Evolutionary conservation across 2,797 vertebrate species (phyloP).

Genomic region (Novumbra hubbsi): DNA sequence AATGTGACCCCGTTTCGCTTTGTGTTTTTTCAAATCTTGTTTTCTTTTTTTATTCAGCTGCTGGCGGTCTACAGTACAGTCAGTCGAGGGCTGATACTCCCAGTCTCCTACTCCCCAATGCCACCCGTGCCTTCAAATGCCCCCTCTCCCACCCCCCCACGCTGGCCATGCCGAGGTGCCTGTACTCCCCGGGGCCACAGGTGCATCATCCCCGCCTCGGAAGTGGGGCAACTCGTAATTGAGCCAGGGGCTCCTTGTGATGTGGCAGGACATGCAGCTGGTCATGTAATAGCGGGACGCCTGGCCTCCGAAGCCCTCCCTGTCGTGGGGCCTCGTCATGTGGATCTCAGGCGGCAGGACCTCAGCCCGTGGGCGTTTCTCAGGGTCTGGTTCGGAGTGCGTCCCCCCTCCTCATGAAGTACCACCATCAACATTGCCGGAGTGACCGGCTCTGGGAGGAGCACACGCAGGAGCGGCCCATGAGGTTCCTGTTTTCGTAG

Average conservation of each 20-base stretch:
- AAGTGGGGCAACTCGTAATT: slow-evolving; percentile 9
- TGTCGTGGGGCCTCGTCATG: slow-evolving; percentile 11
- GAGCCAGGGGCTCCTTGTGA: slow-evolving; percentile 8
- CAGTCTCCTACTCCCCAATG: too few relatives aligned
- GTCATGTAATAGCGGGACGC: slow-evolving; percentile 9
- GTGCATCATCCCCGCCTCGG: slow-evolving; percentile 13
- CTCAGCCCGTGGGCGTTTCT: background rate
- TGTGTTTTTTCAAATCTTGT: background rate
- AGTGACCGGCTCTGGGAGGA: background rate
- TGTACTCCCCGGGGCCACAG: slow-evolving; percentile 15
- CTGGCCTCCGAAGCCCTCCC: slow-evolving; percentile 4
- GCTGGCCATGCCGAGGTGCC: slow-evolving; percentile 7
- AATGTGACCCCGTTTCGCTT: background rate
- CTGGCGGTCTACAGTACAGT: background rate
- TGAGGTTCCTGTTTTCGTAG: background rate
- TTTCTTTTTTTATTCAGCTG: background rate
- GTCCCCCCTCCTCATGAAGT: slow-evolving; percentile 15
- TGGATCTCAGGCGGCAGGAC: slow-evolving; percentile 8
- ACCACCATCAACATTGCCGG: slow-evolving; percentile 14
- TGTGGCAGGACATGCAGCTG: slow-evolving; percentile 16
- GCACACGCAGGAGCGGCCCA: slow-evolving; percentile 8
- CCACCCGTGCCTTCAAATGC: background rate
- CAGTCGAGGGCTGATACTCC: background rate
- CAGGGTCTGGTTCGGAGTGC: slow-evolving; percentile 7
- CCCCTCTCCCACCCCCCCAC: too few relatives aligned